phyloP scores from a whole-genome alignment of 2,888 invertebrate genomes.

The Standfussiana lucernea region DNA sequence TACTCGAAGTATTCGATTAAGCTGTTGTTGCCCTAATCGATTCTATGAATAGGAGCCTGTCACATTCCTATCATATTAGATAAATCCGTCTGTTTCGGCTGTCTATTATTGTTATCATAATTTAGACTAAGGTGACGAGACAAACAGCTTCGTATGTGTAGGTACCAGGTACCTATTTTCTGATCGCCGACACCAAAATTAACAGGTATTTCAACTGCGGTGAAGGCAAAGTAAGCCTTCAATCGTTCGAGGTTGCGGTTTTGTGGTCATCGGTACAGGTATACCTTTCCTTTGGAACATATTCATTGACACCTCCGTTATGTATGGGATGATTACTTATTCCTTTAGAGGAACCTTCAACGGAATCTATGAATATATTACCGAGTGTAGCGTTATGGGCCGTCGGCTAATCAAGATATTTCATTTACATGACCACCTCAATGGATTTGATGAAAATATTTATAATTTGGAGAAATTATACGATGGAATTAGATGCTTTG shows the following conservation, averaged over 20 bases:
- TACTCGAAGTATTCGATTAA: constrained; percentile 20
- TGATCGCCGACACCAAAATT: constrained; percentile 20
- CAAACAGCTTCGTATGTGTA: neutral
- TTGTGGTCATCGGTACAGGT: constrained; percentile 22
- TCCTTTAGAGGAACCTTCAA: constrained; percentile 26
- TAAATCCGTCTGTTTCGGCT: constrained; percentile 5
- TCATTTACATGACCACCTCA: constrained; percentile 26
- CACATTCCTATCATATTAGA: constrained; percentile 24
- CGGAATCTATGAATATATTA: constrained; percentile 56
- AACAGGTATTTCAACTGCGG: neutral
- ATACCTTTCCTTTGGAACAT: constrained; percentile 2
- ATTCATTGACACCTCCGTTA: constrained; percentile 20
- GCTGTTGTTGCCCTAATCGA: constrained; percentile 34
- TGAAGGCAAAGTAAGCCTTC: neutral
- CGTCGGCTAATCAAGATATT: constrained; percentile 41
- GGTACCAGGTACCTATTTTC: neutral
- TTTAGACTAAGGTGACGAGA: neutral
- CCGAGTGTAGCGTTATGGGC: constrained; percentile 1
- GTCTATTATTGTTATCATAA: constrained; percentile 12
- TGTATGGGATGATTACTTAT: constrained; percentile 38
- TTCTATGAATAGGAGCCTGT: constrained; percentile 41
- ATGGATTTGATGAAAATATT: neutral
- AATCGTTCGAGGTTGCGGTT: constrained; percentile 13
- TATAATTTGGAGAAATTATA: constrained; percentile 15
- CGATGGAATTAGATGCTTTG: neutral